These are phyloP conservation scores for Propithecus deckenii DNA, from an alignment of 2,797 vertebrate species.

Conservation along the genomic window DNA sequence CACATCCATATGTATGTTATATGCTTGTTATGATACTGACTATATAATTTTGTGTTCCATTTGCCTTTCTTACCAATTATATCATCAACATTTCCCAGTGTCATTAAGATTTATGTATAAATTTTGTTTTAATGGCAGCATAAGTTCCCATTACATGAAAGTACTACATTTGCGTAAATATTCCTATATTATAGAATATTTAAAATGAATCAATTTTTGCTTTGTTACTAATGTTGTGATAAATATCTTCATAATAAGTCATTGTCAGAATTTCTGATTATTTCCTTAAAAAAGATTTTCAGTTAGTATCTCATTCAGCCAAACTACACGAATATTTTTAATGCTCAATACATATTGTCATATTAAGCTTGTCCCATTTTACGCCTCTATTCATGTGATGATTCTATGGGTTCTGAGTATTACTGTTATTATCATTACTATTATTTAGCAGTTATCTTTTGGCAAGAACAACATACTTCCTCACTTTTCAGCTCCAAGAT, in stretches of 20 bases:
- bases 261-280: not conserved
- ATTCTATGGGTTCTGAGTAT: not conserved
- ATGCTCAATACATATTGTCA: not conserved
- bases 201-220: not conserved
- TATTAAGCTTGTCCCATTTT: not conserved
- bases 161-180: not conserved
- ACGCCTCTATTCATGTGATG: not conserved
- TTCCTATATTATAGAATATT: not conserved
- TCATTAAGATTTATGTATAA: not conserved
- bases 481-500: not conserved
- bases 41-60: not conserved
- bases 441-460: not conserved
- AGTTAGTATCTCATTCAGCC: not conserved
- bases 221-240: not conserved
- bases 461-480: not conserved
- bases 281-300: slow-evolving; percentile 19
- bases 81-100: not conserved
- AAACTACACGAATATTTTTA: not conserved
- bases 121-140: not conserved
- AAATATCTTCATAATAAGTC: not conserved
- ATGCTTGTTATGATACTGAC: not conserved
- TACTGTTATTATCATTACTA: not conserved
- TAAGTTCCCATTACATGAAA: not conserved
- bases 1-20: not conserved
- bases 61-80: not conserved